phyloP scores from a whole-genome alignment of 2,888 invertebrate species.

The Auanema freiburgensis region DNA sequence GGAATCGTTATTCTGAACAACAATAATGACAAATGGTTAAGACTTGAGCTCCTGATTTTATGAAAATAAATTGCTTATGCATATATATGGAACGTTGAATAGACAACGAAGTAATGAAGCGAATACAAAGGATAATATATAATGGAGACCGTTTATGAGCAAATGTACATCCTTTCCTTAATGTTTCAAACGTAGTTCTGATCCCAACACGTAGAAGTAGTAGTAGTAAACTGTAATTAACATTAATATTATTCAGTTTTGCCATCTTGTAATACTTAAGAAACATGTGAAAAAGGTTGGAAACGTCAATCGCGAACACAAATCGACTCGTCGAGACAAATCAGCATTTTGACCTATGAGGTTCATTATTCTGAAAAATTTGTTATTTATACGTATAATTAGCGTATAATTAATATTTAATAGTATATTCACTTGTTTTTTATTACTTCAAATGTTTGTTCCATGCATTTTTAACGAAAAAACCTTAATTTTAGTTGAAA shows the following conservation, averaged over 20 bases:
- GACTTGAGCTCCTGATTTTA: too few species aligned
- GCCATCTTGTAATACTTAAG: conserved; percentile 32
- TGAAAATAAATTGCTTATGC: too few species aligned
- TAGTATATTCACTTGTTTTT: conserved; percentile 8
- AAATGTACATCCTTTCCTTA: too few species aligned
- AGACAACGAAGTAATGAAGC: too few species aligned
- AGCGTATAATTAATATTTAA: conserved; percentile 15
- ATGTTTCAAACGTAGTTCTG: too few species aligned
- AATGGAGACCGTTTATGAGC: too few species aligned
- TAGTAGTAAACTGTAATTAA: conserved; percentile 58
- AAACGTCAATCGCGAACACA: conserved; percentile 55
- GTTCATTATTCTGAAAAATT: conserved; percentile 11
- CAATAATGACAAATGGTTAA: too few species aligned
- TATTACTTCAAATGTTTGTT: not conserved
- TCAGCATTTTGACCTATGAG: conserved; percentile 35
- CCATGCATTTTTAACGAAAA: not conserved
- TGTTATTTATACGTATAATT: not conserved
- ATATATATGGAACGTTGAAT: too few species aligned
- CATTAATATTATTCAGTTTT: not conserved
- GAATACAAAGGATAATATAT: too few species aligned
- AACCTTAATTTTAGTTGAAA: not conserved
- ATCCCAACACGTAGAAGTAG: conserved; percentile 43
- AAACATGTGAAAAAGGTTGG: conserved; percentile 48
- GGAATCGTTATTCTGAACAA: too few species aligned
- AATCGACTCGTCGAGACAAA: conserved; percentile 58